A percentile compares a stretch with the other conserved stretches of the same genome.
These are phyloP conservation scores for Notocelia uddmanniana DNA, from an alignment of 2,888 invertebrate species.

Conservation along the genomic window DNA sequence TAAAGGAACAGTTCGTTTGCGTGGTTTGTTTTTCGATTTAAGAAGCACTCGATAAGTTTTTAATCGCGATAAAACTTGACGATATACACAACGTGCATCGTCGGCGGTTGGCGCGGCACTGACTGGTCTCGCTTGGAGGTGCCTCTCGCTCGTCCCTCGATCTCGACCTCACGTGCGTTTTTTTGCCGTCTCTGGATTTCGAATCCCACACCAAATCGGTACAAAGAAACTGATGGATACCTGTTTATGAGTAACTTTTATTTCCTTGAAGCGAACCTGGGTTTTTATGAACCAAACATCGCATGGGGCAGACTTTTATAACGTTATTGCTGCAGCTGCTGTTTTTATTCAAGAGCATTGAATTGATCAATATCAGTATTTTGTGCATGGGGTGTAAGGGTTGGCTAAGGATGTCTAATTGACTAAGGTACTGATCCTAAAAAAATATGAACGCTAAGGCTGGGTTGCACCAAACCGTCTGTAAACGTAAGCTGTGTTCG, in stretches of 20 bases:
- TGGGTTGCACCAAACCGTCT: no score
- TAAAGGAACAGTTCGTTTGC: slow-evolving; percentile 60
- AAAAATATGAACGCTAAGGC: no score
- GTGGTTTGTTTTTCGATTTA: slow-evolving; percentile 59
- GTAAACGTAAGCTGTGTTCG: no score
- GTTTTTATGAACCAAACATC: slow-evolving; percentile 10
- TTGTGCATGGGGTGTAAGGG: not conserved
- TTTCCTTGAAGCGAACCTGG: slow-evolving; percentile 35
- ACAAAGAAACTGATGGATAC: slow-evolving; percentile 34
- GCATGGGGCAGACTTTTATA: not conserved
- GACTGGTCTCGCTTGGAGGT: slow-evolving; percentile 52
- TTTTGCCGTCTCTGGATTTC: slow-evolving; percentile 60
- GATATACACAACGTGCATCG: slow-evolving; percentile 60
- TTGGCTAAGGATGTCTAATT: not conserved
- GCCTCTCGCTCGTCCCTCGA: slow-evolving; percentile 71
- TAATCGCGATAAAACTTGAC: slow-evolving; percentile 60
- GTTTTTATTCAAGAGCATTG: slow-evolving; percentile 13
- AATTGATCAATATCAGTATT: not conserved
- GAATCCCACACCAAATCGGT: slow-evolving; percentile 52
- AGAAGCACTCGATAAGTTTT: slow-evolving; percentile 66
- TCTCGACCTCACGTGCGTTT: slow-evolving; percentile 68
- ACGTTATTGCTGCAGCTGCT: slow-evolving; percentile 4
- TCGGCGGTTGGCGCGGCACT: slow-evolving; percentile 74
- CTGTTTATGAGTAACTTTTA: slow-evolving; percentile 30
- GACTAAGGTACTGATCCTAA: not conserved